Conservation (phyloP, 2,797 vertebrate species). For the Crypturellus tataupa region DNA sequence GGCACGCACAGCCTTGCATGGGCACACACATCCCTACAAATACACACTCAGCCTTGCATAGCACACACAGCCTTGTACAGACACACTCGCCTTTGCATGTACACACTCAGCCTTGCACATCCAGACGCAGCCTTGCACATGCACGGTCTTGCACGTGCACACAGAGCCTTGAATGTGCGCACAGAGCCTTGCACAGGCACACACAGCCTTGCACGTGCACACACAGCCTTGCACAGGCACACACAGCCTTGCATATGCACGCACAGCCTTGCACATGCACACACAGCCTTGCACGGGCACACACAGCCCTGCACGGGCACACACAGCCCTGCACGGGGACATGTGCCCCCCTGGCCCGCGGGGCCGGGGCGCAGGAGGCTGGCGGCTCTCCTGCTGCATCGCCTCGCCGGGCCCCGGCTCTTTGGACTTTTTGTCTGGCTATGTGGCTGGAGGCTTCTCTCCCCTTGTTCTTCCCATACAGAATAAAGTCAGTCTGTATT, state of each 20-base stretch:
- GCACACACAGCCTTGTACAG: too few species aligned
- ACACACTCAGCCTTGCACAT: too few species aligned
- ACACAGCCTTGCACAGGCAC: not conserved
- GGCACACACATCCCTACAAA: too few species aligned
- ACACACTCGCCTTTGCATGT: too few species aligned
- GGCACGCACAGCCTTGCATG: too few species aligned
- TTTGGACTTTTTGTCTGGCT: slow-evolving; percentile 72
- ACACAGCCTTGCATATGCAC: not conserved
- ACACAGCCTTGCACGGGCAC: not conserved
- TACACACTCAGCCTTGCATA: too few species aligned
- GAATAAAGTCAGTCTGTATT: slow-evolving; percentile 99
- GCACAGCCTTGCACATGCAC: not conserved
- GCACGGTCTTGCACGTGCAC: too few species aligned
- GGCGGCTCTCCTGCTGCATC: slow-evolving; percentile 39
- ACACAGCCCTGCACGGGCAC: not conserved
- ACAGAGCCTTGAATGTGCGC: too few species aligned
- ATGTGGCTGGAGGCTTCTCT: slow-evolving; percentile 85
- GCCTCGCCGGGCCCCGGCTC: slow-evolving; percentile 40
- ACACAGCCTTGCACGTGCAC: too few species aligned
- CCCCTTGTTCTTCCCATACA: slow-evolving; percentile 89
- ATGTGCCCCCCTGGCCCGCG: not conserved
- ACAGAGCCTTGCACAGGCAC: too few species aligned
- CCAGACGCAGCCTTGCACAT: too few species aligned
- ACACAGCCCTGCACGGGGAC: too few species aligned
- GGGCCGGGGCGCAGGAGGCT: not conserved